phyloP scores from a whole-genome alignment of 2,113 vertebrate genomes.

The Boleophthalmus pectinirostris region DNA sequence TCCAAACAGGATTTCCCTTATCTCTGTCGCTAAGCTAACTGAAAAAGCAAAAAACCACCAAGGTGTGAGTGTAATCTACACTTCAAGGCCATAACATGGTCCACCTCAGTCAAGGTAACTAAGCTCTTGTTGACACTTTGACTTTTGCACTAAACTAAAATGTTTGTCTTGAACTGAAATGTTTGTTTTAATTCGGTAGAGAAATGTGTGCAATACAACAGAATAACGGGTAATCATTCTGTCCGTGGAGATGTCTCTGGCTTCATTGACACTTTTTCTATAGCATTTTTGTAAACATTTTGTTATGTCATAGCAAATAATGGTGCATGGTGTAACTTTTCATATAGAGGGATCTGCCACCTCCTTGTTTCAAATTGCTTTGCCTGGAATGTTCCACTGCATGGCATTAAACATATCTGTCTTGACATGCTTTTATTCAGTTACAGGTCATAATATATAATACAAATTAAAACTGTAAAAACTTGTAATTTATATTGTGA shows the following conservation, averaged over 20 bases:
- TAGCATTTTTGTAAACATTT: too few relatives aligned
- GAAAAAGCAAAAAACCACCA: conserved; percentile 42
- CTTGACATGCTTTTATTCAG: not conserved
- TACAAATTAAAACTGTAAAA: too few relatives aligned
- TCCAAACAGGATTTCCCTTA: conserved; percentile 74
- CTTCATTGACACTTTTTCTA: too few relatives aligned
- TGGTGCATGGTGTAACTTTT: too few relatives aligned
- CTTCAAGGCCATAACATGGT: conserved; percentile 34
- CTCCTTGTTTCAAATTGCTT: too few relatives aligned
- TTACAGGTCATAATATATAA: too few relatives aligned
- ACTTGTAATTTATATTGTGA: too few relatives aligned
- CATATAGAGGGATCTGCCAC: too few relatives aligned
- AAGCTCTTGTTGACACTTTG: not conserved
- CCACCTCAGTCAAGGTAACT: conserved; percentile 19
- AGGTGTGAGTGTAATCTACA: conserved; percentile 56
- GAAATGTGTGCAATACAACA: not conserved
- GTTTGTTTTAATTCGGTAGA: not conserved
- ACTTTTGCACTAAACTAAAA: not conserved
- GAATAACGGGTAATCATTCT: too few relatives aligned
- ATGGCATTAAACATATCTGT: not conserved
- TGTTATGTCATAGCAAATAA: too few relatives aligned
- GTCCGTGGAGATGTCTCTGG: too few relatives aligned
- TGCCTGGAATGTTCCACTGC: not conserved
- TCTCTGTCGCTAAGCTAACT: conserved; percentile 56
- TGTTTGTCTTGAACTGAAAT: not conserved